A percentile compares a stretch with the other conserved stretches of the same genome.
Conservation (phyloP, 2,888 invertebrate genomes). For the Heliconius erato region DNA sequence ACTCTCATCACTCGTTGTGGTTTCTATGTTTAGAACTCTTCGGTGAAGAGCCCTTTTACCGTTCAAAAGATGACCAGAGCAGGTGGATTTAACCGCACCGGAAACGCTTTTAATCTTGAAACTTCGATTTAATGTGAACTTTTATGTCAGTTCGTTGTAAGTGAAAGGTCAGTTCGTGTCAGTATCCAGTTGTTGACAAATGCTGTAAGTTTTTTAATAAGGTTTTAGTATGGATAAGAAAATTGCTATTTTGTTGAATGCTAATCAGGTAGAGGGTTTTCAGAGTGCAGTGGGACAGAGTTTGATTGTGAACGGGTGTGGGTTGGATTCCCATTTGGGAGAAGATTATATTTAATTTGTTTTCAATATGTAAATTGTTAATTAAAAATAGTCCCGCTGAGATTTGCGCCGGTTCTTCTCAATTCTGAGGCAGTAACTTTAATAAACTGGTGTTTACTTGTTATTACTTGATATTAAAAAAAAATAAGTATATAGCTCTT, state of each 20-base stretch:
- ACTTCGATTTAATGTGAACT: background rate
- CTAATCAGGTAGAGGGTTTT: background rate
- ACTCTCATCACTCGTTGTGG: conserved; percentile 43
- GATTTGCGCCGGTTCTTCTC: too few species aligned
- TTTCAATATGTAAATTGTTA: too few species aligned
- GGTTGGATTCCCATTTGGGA: background rate
- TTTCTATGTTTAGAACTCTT: conserved; percentile 48
- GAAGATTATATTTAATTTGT: too few species aligned
- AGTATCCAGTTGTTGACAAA: background rate
- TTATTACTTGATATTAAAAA: too few species aligned
- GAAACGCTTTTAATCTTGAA: conserved; percentile 43
- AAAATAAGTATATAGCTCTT: too few species aligned
- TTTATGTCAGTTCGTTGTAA: background rate
- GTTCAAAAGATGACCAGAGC: conserved; percentile 46
- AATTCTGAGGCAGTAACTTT: too few species aligned
- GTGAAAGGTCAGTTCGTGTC: background rate
- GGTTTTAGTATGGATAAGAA: background rate
- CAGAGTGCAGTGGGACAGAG: too few species aligned
- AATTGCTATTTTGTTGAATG: background rate
- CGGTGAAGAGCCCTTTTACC: conserved; percentile 40
- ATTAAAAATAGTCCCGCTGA: too few species aligned
- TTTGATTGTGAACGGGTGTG: background rate
- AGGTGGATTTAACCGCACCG: conserved; percentile 44
- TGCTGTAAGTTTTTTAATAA: background rate
- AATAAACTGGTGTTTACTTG: too few species aligned